phyloP scores from a whole-genome alignment of 2,797 vertebrate species.

The Hybognathus amarus region DNA sequence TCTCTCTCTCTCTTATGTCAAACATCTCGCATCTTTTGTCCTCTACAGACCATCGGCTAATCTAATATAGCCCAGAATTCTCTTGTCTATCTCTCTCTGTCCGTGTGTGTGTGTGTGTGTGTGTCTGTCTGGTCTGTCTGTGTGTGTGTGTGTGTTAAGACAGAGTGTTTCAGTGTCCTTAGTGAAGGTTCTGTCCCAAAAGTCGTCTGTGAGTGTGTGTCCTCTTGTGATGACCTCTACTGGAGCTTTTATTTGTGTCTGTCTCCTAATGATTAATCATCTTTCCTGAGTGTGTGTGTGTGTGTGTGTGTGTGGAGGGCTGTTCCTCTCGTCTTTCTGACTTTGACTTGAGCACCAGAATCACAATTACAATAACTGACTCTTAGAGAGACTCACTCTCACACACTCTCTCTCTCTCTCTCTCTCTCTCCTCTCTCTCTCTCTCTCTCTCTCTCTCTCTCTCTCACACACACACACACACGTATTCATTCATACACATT shows the following conservation, averaged over 20 bases:
- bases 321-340: conserved; percentile 31
- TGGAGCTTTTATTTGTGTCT: conserved; percentile 30
- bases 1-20: background rate
- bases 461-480: rapidly evolving
- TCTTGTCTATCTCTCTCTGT: background rate
- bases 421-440: background rate
- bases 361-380: conserved; percentile 30
- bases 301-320: conserved; percentile 11
- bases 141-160: background rate
- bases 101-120: too few species aligned
- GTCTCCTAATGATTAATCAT: conserved; percentile 52
- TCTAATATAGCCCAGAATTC: background rate
- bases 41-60: conserved; percentile 15
- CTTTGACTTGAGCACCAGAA: conserved; percentile 46
- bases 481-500: background rate
- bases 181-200: conserved; percentile 31
- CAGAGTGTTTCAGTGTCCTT: conserved; percentile 45
- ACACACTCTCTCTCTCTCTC: rapidly evolving
- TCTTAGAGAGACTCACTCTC: background rate
- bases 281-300: conserved; percentile 17
- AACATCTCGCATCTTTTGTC: background rate
- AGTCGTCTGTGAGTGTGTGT: conserved; percentile 46
- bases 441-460: too few species aligned
- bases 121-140: background rate
- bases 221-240: conserved; percentile 30